Base-by-base conservation (phyloP, 2,888 invertebrate genomes). In the Vesta saturnalis region DNA sequence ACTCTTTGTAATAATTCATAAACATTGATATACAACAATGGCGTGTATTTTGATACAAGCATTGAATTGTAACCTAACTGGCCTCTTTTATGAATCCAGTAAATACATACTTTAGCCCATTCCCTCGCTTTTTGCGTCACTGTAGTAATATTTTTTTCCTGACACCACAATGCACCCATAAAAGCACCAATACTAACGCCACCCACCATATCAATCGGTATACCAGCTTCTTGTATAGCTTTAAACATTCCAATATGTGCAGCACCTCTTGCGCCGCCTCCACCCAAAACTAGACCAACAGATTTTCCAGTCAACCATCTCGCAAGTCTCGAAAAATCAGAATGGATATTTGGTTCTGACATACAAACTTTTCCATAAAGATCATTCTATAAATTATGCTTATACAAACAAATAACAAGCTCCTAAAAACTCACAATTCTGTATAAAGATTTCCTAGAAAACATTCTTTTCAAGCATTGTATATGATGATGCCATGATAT, bases 201-300 rank as follows among this genome's bases (percentile, higher is more conserved):
- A 0, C 99, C 99, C 0, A 99, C 95, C 94, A 99, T 97, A 83
- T 99, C 99, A 68, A 99, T 96, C 0, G 99, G 99, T 76, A 99
- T 97, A 4, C 97, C 97, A 6, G 96, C 95, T 83, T 99, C 97
- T 86, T 92, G 92, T 83, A 99, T 94, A 1, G 99, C 95, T 80
- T 95, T 93, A 59, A 99, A 91, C 92, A 99, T 96, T 70, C 99
- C 99, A 57, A 99, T 92, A 82, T 99, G 99, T 0, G 99, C 96
- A 0, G 97, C 95, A 0, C 99, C 99, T 68, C 99, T 87, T 0
- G 99, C 99, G 0, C 99, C 99, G 1, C 99, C 99, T 0, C 99
- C 99, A 10, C 99, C 99, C 65, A 99, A 86, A 64, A 99, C 99
- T n/a, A 99, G 87, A 15, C 99, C 99, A 71, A 99, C 96, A 0